Base-by-base conservation (phyloP, 1,140 invertebrate genomes). In the Zelostemma sp. region DNA sequence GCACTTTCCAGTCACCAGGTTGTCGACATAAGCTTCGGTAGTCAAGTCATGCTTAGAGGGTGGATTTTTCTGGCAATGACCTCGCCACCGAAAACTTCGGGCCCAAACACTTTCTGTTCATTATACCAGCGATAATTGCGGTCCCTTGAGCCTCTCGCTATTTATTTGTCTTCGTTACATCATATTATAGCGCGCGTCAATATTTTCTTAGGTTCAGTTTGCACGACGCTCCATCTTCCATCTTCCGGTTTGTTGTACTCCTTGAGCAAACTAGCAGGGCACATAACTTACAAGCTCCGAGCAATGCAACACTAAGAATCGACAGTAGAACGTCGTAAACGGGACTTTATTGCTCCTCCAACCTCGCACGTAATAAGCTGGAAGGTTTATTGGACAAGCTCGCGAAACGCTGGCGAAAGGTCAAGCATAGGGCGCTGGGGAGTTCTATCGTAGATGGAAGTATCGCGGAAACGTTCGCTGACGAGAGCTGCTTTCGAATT, bases 21-120 rank as follows among this genome's bases (percentile, higher is more conserved):
- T 68, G 69, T 67, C 75, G 65, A 63, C 61, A 60, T 72, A 66
- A 72, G 54, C 40, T 54, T 51, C 70, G 67, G 69, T 73, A 77
- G 76, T 51, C 75, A 57, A 81, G 80, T 83, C 81, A 83, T 81
- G 80, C 78, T 83, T 79, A 79, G 79, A 80, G 77, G 76, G 78
- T 81, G 64, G 67, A 81, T 75, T 78, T 80, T 76, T 71, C 67
- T 54, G 48, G 11, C 61, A 38, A 33, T 35, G 35, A 48, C 54
- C 33, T 48, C 17, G 67, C 56, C 55, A 65, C 65, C 49, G 55
- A 67, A 63, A 59, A 41, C 33, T 28, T 28, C 8, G 25, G 25
- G 8, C 25, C 25, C 25, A 8, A 28, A 28, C 25, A 28, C 25
- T 28, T 28, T 28, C 25, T n/a, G 8, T 28, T 28, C 25, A 28